Base-by-base conservation (phyloP, 2,888 invertebrate species). In the Lagria hirta region DNA sequence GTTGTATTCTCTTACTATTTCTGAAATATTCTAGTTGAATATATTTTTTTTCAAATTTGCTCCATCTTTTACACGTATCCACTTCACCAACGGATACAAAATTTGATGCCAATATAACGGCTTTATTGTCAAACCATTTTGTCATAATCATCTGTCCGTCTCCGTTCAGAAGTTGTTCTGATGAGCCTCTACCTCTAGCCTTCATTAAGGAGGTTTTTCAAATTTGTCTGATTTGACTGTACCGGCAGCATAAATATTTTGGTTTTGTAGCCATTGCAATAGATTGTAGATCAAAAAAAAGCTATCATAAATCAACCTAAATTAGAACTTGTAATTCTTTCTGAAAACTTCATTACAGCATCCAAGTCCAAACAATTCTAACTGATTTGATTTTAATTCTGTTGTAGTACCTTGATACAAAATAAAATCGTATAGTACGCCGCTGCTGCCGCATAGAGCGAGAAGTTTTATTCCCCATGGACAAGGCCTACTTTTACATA, bases 391-490 rank as follows among this genome's bases (percentile, higher is more conserved):
- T 20, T 50, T 29, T 36, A 44, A 11, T 41, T 43, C 42, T 8
- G 49, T 44, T 2, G 47, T 48, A 5, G 30, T 8, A 2, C 58
- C 55, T 48, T 61, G 62, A 40, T 64, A 64, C 12, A 58, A 36
- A 15, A 62, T 35, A 45, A 61, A 61, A 47, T 62, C 60, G 43
- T 58, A 60, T 2, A 45, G 38, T 24, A 56, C 40, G 5, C 60
- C 61, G 33, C 52, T 52, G 43, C 48, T 49, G 3, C 62, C 60
- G 46, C 54, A 58, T 7, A 61, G 23, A 8, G 54, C 43, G 34
- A 46, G 54, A n/a, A 54, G 43, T 43, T 61, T 57, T 26, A 58
- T 51, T 3, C 56, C 61, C 59, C 59, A 59, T 11, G 55, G 58
- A 27, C 30, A 22, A 1, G 49, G 52, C 30, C 52, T 53, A 44